Evolutionary conservation across 2,888 invertebrate species (phyloP).

Genomic region (Caenorhabditis imperialis): DNA sequence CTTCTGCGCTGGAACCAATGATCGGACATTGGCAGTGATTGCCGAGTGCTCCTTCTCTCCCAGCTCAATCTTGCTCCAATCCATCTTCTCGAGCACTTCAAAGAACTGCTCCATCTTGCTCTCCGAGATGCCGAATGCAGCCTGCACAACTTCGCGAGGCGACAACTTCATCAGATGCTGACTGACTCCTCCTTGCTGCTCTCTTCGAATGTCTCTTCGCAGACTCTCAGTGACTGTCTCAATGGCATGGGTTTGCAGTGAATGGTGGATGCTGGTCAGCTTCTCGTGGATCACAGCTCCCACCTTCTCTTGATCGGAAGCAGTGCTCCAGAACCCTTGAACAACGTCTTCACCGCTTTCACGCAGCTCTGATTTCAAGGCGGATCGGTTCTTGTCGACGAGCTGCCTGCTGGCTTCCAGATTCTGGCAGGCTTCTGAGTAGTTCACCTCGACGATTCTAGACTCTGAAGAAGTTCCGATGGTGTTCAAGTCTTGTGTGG

Average conservation of each 20-base stretch:
- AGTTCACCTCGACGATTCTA: constrained; percentile 16
- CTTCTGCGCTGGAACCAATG: constrained; percentile 11
- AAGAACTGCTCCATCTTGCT: constrained; percentile 27
- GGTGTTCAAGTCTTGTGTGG: constrained; percentile 27
- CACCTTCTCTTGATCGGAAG: constrained; percentile 28
- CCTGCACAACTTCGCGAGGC: constrained; percentile 22
- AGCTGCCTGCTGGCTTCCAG: neutral
- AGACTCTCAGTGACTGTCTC: constrained; percentile 13
- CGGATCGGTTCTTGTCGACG: too few species aligned
- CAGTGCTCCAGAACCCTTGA: constrained; percentile 53
- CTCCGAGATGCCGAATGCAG: constrained; percentile 18
- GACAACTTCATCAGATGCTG: neutral
- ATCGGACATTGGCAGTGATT: constrained; percentile 23
- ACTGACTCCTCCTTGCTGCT: constrained; percentile 8
- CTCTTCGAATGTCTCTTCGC: constrained; percentile 9
- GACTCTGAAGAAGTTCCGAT: constrained; percentile 21
- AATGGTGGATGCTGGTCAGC: constrained; percentile 26
- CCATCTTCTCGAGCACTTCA: constrained; percentile 32
- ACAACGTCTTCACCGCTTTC: constrained; percentile 35
- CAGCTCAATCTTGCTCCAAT: constrained; percentile 45
- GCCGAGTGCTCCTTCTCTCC: constrained; percentile 17
- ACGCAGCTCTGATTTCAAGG: too few species aligned
- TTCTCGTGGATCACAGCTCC: constrained; percentile 29
- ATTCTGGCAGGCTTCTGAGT: neutral
- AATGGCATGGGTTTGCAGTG: constrained; percentile 1